Evolutionary conservation across 2,888 invertebrate species (phyloP).

Genomic region (Gryllus longicercus): DNA sequence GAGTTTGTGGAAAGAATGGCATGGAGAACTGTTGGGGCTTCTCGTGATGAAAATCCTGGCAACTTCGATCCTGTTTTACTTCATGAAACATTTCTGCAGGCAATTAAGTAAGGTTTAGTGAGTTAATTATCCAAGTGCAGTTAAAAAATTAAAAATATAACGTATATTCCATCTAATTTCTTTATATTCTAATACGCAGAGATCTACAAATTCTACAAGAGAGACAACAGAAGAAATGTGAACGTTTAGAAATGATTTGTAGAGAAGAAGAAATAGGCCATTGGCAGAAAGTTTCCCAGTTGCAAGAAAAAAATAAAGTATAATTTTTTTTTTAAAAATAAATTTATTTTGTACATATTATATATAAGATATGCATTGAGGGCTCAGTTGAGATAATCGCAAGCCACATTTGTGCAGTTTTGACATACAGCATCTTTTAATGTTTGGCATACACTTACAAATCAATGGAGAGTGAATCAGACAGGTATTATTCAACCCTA

Average conservation of each 20-base stretch:
- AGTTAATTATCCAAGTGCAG: not conserved
- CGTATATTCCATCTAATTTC: not conserved
- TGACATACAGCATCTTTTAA: too few relatives aligned
- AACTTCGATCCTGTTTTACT: slow-evolving; percentile 82
- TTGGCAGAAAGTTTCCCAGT: slow-evolving; percentile 72
- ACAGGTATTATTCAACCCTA: too few relatives aligned
- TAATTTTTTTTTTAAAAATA: slow-evolving; percentile 36
- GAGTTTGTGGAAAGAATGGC: slow-evolving; percentile 97
- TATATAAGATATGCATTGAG: not conserved
- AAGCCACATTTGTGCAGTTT: too few relatives aligned
- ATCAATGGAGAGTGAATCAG: too few relatives aligned
- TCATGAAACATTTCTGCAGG: slow-evolving; percentile 88
- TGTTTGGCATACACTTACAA: too few relatives aligned
- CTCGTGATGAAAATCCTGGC: slow-evolving; percentile 62
- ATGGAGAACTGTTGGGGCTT: slow-evolving; percentile 80
- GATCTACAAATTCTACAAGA: slow-evolving; percentile 71
- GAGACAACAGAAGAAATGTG: slow-evolving; percentile 80
- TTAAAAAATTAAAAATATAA: not conserved
- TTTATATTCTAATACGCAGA: slow-evolving; percentile 42
- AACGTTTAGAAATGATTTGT: slow-evolving; percentile 73
- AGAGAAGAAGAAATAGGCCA: slow-evolving; percentile 84
- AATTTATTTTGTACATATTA: not conserved
- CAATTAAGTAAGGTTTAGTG: slow-evolving; percentile 61
- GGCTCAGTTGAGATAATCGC: too few relatives aligned
- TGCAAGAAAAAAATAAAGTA: slow-evolving; percentile 83